phyloP scores from a whole-genome alignment of 2,113 vertebrate species.

The Phalacrocorax brasilianus region DNA sequence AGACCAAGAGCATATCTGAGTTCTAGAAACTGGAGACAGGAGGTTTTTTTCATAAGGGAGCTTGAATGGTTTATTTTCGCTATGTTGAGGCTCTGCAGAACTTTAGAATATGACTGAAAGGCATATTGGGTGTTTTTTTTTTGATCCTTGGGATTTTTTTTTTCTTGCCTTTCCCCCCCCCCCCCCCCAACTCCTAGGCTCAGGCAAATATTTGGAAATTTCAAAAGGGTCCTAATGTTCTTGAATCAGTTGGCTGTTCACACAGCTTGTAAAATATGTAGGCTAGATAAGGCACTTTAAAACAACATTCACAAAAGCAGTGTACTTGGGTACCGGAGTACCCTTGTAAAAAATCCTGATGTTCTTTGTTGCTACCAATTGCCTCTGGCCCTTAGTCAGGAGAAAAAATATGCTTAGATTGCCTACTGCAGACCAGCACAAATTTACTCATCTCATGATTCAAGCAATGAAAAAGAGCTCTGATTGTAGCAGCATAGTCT shows the following conservation, averaged over 20 bases:
- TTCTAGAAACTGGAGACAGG: not conserved
- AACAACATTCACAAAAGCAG: not conserved
- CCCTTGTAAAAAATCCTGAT: not conserved
- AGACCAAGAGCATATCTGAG: not conserved
- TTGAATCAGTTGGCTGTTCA: not conserved
- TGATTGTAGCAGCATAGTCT: not conserved
- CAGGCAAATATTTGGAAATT: not conserved
- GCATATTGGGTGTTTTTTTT: not conserved
- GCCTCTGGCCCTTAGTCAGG: not conserved
- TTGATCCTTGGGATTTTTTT: not conserved
- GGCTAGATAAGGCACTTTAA: not conserved
- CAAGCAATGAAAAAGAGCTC: not conserved
- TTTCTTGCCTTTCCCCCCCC: not conserved
- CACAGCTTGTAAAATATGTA: not conserved
- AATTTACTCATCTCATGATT: not conserved
- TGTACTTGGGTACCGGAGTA: not conserved
- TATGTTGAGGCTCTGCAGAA: not conserved
- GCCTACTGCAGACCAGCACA: not conserved
- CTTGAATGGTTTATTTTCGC: not conserved
- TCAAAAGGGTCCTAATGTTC: not conserved
- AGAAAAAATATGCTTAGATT: not conserved
- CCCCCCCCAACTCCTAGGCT: not conserved
- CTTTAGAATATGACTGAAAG: not conserved
- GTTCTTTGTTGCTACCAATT: not conserved
- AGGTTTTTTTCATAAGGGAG: fast-evolving